Evolutionary conservation across 2,797 vertebrate species (phyloP).

Genomic region (Chromobotia macracanthus): DNA sequence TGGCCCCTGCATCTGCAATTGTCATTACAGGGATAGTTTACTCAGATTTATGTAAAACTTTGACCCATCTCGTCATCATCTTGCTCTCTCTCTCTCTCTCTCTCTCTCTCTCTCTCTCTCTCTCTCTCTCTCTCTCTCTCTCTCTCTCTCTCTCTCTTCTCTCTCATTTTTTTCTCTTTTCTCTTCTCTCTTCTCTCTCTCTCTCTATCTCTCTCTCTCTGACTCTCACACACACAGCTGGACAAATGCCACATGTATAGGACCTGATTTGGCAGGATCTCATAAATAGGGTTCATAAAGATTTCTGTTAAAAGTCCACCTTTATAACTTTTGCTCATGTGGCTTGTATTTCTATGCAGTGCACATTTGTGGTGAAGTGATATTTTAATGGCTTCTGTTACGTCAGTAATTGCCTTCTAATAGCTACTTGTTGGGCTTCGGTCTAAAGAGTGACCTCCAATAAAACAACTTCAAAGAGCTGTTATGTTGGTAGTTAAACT

Average conservation of each 20-base stretch:
- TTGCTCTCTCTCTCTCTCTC: no score
- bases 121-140: neutral
- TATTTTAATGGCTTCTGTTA: neutral
- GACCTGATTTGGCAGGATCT: neutral
- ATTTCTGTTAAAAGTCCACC: neutral
- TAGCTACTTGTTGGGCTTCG: neutral
- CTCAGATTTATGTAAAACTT: slow-evolving; percentile 20
- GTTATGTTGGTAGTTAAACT: neutral
- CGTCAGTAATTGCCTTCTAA: slow-evolving; percentile 3
- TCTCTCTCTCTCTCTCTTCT: neutral
- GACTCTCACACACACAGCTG: neutral
- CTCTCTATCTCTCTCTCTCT: neutral
- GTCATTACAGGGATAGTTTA: slow-evolving; percentile 23
- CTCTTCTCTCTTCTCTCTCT: no score
- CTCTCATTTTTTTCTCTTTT: no score
- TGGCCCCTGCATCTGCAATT: slow-evolving; percentile 8
- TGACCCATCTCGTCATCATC: no score
- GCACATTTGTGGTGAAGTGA: slow-evolving; percentile 1
- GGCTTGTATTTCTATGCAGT: neutral
- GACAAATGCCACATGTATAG: neutral
- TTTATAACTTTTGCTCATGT: neutral
- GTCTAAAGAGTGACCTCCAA: slow-evolving; percentile 1
- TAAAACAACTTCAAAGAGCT: slow-evolving; percentile 6
- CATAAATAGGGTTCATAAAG: neutral
- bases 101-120: no score